Percentiles rank a stretch among this genome's conserved stretches.
phyloP scores from a whole-genome alignment of 2,888 invertebrate genomes.

The Xylocampa areola region DNA sequence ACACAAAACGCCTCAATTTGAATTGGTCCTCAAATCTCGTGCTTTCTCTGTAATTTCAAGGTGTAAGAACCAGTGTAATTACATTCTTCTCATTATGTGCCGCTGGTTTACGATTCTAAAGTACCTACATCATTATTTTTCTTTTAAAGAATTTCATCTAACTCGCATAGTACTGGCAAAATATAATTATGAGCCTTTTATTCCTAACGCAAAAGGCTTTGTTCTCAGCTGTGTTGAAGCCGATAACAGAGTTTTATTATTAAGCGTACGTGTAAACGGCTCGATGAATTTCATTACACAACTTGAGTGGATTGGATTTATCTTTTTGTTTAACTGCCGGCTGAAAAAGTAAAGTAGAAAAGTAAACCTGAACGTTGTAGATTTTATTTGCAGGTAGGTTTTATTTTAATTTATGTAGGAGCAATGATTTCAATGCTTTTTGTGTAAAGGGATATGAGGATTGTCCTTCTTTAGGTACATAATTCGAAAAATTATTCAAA shows the following conservation, averaged over 20 bases:
- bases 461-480: too few relatives aligned
- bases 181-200: constrained; percentile 26
- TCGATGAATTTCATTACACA: constrained; percentile 30
- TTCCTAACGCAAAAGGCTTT: constrained; percentile 32
- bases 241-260: constrained; percentile 44
- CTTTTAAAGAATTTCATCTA: constrained; percentile 11
- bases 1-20: too few relatives aligned
- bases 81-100: too few relatives aligned
- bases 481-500: too few relatives aligned
- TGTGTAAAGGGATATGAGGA: too few relatives aligned
- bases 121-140: background rate
- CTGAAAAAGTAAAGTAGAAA: constrained; percentile 20
- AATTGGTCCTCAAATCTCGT: too few relatives aligned
- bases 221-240: constrained; percentile 20
- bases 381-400: too few relatives aligned
- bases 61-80: too few relatives aligned
- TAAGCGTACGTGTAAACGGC: constrained; percentile 24
- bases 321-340: constrained; percentile 22
- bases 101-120: too few relatives aligned
- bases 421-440: too few relatives aligned
- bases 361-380: too few relatives aligned
- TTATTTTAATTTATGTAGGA: constrained; percentile 1
- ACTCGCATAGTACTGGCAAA: constrained; percentile 7
- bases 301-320: constrained; percentile 34
- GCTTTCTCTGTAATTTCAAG: too few relatives aligned